These are phyloP conservation scores for Odontocolon sp. DNA, from an alignment of 2,888 invertebrate genomes.

Conservation along the genomic window DNA sequence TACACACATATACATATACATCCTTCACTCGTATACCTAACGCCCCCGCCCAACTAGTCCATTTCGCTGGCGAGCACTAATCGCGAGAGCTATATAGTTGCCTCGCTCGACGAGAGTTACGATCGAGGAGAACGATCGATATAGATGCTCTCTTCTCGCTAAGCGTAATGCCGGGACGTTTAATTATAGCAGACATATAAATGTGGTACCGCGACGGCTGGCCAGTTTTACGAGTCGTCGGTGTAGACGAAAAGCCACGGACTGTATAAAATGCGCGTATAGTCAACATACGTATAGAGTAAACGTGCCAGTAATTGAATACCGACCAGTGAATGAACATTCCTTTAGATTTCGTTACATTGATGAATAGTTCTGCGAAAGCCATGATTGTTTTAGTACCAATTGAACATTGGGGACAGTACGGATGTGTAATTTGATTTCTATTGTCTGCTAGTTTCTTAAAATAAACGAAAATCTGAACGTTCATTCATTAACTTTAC, in stretches of 20 bases:
- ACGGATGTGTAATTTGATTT: neutral
- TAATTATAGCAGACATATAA: slow-evolving; percentile 56
- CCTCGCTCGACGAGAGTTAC: slow-evolving; percentile 10
- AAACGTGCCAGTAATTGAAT: neutral
- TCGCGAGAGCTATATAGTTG: neutral
- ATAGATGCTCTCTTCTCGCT: slow-evolving; percentile 42
- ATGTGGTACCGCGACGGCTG: slow-evolving; percentile 18
- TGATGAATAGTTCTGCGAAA: too few species aligned
- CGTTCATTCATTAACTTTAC: too few species aligned
- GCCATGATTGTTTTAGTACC: too few species aligned
- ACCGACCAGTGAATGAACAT: too few species aligned
- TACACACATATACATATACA: neutral
- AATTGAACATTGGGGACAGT: too few species aligned
- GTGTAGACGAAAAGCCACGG: neutral
- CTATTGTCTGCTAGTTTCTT: neutral
- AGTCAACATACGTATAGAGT: neutral
- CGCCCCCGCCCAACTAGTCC: neutral
- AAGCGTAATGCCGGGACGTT: slow-evolving; percentile 57
- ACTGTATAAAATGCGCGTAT: neutral
- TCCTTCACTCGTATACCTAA: neutral
- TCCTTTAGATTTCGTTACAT: too few species aligned
- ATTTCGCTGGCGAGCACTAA: neutral
- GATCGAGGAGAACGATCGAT: slow-evolving; percentile 55
- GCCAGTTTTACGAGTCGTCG: slow-evolving; percentile 55
- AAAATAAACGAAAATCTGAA: neutral